Evolutionary conservation across 2,888 invertebrate genomes (phyloP).

Genomic region (Fragum sueziense): DNA sequence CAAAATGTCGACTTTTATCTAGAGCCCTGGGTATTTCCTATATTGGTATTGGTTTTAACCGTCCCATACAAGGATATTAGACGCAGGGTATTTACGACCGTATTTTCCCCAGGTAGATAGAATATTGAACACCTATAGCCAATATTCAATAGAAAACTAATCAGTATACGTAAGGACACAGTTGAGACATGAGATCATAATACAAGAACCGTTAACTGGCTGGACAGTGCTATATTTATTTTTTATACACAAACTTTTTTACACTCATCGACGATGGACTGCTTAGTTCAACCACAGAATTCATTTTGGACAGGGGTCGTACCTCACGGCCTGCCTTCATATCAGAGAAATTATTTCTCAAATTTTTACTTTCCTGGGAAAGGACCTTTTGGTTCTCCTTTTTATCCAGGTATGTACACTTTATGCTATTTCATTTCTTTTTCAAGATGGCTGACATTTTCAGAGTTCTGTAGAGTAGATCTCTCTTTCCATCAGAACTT

Average conservation of each 20-base stretch:
- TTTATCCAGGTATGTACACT: conserved; percentile 68
- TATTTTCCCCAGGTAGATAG: conserved; percentile 58
- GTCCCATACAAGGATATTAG: conserved; percentile 25
- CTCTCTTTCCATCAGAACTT: too few relatives aligned
- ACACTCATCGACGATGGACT: conserved; percentile 66
- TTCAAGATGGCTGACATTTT: conserved; percentile 24
- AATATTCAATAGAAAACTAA: conserved; percentile 54
- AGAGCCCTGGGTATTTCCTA: too few relatives aligned
- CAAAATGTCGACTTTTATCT: too few relatives aligned
- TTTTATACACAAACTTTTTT: conserved; percentile 27
- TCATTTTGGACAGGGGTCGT: conserved; percentile 69
- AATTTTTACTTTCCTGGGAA: conserved; percentile 68
- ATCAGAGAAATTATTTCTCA: conserved; percentile 64
- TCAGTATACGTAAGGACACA: conserved; percentile 48
- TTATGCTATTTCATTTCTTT: not conserved
- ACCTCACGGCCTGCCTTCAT: conserved; percentile 64
- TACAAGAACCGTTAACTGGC: conserved; percentile 47
- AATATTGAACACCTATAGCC: conserved; percentile 59
- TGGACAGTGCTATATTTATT: conserved; percentile 56
- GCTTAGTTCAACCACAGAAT: conserved; percentile 67
- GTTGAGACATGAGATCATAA: conserved; percentile 58
- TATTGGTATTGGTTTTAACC: conserved; percentile 6
- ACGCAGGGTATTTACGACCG: conserved; percentile 33
- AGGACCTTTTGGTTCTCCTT: conserved; percentile 59
- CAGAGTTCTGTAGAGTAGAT: not conserved